Evolutionary conservation across 2,113 vertebrate species (phyloP), one percentile per base, ranked within the genome.

Genomic region (Mixornis gularis): DNA sequence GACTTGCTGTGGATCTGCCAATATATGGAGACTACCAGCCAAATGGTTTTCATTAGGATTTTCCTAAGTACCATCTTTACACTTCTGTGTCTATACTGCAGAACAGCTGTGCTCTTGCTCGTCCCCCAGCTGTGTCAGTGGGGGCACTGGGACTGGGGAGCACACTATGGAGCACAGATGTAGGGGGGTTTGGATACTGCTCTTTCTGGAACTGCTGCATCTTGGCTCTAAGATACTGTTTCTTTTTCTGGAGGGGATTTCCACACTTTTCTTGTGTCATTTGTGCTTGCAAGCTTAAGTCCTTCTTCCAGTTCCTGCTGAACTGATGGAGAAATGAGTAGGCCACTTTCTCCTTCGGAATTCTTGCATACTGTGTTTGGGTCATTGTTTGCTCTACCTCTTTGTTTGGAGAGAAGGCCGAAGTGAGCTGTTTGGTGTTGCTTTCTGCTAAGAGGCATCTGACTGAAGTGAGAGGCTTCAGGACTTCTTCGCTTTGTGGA

Each of bases 401-500:
- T 94, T 91, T 79, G 21, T 87, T 74, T 81, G 92, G 81, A 95
- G 84, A 85, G 83, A 85, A 86, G 72, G 34, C 46, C 7, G 44
- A 14, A 76, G 76, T 29, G 8, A 94, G 70, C 66, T 78, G 44
- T 93, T 84, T 82, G 86, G 46, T 7, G 9, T 53, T 92, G 91
- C 87, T 93, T 89, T 82, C 85, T 4, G 27, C 72, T 87, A 86
- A 94, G 91, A 81, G 69, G 38, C 87, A 92, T 59, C 73, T 90
- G 72, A 77, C 74, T 83, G 81, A 86, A 79, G 71, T 85, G 72
- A 89, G 43, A 65, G 38, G 62, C 89, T 95, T 93, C 51, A 59
- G 78, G 65, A 95, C 58, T 92, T 89, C 84, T 84, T 89, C 11
- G 0, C 71, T 87, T 88, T 91, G 65, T 82, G 94, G 66, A 95